Evolutionary conservation across 2,797 vertebrate genomes (phyloP).

Genomic region (Falco columbarius): DNA sequence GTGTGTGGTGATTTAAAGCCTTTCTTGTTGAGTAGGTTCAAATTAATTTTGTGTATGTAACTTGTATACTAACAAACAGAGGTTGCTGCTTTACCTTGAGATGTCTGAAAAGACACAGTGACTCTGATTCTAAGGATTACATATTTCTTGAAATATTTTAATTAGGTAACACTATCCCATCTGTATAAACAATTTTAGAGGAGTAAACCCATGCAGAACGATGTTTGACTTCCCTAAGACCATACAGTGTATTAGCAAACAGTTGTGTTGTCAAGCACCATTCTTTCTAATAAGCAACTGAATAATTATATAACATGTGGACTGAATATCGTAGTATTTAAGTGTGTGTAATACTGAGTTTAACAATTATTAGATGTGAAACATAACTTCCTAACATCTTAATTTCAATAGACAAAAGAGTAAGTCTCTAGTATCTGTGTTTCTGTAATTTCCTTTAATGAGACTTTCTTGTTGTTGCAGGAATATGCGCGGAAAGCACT

Average conservation of each 20-base stretch:
- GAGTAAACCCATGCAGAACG: not conserved
- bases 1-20: not conserved
- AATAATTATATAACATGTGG: not conserved
- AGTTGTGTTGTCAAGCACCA: not conserved
- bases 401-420: not conserved
- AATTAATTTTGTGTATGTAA: not conserved
- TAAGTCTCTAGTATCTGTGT: not conserved
- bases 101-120: not conserved
- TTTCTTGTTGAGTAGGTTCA: not conserved
- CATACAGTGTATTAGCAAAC: not conserved
- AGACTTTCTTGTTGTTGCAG: slow-evolving; percentile 68
- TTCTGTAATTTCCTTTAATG: not conserved
- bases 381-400: not conserved
- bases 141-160: not conserved
- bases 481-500: slow-evolving; percentile 93
- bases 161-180: not conserved
- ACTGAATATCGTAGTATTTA: not conserved
- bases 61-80: not conserved
- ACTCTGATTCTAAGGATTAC: not conserved
- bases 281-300: not conserved
- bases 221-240: not conserved
- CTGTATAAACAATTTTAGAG: not conserved
- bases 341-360: not conserved
- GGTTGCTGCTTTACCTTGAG: not conserved
- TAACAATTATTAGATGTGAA: not conserved